Evolutionary conservation across 2,888 invertebrate species (phyloP).

Genomic region (Tenthredo scrophulariae): DNA sequence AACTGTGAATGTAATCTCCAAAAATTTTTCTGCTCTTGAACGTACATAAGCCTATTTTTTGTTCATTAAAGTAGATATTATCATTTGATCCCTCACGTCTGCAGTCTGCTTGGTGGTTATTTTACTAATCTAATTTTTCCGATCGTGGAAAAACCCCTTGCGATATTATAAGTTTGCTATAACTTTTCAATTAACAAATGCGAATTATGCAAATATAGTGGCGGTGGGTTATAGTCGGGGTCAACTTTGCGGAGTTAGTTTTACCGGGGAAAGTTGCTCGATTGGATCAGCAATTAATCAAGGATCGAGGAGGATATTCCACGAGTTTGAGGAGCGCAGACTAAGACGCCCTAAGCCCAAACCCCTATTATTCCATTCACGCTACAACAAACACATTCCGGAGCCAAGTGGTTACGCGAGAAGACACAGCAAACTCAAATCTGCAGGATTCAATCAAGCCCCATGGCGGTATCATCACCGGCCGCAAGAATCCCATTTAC

Average conservation of each 20-base stretch:
- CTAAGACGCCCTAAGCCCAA: constrained; percentile 14
- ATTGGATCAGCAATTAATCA: constrained; percentile 34
- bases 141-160: background rate
- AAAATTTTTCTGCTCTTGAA: background rate
- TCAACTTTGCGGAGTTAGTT: constrained; percentile 37
- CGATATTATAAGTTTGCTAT: background rate
- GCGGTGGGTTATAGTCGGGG: background rate
- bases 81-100: background rate
- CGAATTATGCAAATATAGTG: constrained; percentile 30
- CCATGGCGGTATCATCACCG: background rate
- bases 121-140: background rate
- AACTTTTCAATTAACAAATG: constrained; percentile 40
- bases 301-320: constrained; percentile 25
- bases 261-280: constrained; percentile 8
- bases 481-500: background rate
- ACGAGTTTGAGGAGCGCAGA: constrained; percentile 7
- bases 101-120: background rate
- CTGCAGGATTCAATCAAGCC: background rate
- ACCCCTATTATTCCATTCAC: constrained; percentile 20
- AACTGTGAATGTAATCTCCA: background rate
- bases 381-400: constrained; percentile 19
- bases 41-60: background rate
- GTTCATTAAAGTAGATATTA: background rate
- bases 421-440: constrained; percentile 5
- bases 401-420: constrained; percentile 23